Conservation (phyloP, 1,140 invertebrate species). For the Panulirus ornatus region DNA sequence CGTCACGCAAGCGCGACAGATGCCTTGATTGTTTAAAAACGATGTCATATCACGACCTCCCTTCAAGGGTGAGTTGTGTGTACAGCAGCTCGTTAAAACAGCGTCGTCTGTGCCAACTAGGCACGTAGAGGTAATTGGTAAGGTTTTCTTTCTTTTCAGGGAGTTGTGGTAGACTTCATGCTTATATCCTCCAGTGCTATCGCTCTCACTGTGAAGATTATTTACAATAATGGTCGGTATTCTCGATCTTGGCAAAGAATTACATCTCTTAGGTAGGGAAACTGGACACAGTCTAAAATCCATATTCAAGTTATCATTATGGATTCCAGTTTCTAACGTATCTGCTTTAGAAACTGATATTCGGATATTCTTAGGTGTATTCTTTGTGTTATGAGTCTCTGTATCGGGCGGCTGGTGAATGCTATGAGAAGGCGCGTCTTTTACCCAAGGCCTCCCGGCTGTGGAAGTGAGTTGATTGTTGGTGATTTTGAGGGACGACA, state of each 20-base stretch:
- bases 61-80: background rate
- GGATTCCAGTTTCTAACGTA: slow-evolving; percentile 19
- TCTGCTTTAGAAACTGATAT: slow-evolving; percentile 11
- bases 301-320: background rate
- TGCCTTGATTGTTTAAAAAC: background rate
- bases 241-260: slow-evolving; percentile 31
- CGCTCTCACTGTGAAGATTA: slow-evolving; percentile 10
- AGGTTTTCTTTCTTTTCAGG: slow-evolving; percentile 2
- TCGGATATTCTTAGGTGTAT: slow-evolving; percentile 18
- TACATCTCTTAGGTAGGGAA: slow-evolving; percentile 21
- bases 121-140: background rate
- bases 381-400: background rate
- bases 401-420: background rate
- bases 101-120: background rate
- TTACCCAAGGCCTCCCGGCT: background rate
- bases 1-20: slow-evolving; percentile 8
- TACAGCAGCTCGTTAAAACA: background rate
- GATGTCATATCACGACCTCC: background rate
- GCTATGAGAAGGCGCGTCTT: background rate
- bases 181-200: background rate
- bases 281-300: background rate
- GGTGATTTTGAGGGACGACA: background rate
- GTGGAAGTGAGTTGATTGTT: background rate
- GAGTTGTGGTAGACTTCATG: slow-evolving; percentile 3
- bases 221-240: slow-evolving; percentile 36